These are phyloP conservation scores for Danionella cerebrum DNA, from an alignment of 2,113 vertebrate genomes.

Conservation along the genomic window DNA sequence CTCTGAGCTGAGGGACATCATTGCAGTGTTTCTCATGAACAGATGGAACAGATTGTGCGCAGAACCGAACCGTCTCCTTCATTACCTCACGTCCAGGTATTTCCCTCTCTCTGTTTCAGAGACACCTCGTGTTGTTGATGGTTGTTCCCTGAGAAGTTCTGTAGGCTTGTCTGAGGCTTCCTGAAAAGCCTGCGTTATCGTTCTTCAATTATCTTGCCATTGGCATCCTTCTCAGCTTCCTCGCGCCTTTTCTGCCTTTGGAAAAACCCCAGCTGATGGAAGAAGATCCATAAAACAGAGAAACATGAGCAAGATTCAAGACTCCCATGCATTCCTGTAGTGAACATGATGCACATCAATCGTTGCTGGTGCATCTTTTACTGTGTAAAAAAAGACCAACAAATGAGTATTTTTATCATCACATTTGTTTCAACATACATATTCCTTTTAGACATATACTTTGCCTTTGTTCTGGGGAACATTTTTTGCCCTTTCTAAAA, in stretches of 20 bases:
- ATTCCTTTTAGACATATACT: no score
- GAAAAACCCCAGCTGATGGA: constrained; percentile 44
- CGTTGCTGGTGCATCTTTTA: no score
- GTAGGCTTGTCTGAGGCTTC: constrained; percentile 50
- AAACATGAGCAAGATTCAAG: not conserved
- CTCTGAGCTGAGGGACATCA: constrained; percentile 34
- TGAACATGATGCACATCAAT: no score
- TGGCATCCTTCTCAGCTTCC: constrained; percentile 57
- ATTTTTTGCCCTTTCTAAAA: no score
- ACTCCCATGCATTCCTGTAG: no score
- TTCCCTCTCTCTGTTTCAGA: not conserved
- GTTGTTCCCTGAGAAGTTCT: constrained; percentile 71
- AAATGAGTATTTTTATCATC: no score
- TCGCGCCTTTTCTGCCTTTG: constrained; percentile 41
- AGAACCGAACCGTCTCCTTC: constrained; percentile 37
- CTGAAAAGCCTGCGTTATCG: constrained; percentile 60
- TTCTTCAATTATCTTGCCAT: constrained; percentile 62
- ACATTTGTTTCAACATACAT: no score
- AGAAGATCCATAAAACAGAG: not conserved
- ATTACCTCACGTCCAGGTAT: not conserved
- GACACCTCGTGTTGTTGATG: constrained; percentile 34
- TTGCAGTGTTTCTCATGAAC: constrained; percentile 50
- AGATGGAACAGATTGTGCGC: constrained; percentile 51
- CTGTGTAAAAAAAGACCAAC: no score
- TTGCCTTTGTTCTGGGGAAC: no score